Conservation (phyloP, 2,113 vertebrate genomes). For the Herpailurus yagouaroundi region DNA sequence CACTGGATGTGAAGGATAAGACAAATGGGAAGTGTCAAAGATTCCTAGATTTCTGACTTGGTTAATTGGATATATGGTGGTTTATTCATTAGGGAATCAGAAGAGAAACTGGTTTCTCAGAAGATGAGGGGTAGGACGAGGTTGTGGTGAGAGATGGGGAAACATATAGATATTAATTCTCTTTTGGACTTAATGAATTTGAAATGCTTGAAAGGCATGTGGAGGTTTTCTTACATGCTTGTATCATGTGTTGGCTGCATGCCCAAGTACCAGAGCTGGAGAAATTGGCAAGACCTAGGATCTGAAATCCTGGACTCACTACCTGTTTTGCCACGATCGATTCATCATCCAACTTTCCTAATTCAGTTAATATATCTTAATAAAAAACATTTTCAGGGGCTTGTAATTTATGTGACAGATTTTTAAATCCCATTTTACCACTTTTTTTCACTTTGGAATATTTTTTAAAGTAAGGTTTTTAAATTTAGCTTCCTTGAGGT, state of each 20-base stretch:
- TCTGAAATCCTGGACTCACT: background rate
- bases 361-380: background rate
- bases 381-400: background rate
- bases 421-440: background rate
- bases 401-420: background rate
- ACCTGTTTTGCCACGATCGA: background rate
- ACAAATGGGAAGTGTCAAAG: background rate
- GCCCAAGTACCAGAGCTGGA: background rate
- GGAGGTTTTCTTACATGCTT: background rate
- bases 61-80: background rate
- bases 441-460: background rate
- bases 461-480: slow-evolving; percentile 1
- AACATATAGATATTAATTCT: background rate
- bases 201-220: background rate
- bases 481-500: background rate
- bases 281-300: background rate
- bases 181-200: background rate
- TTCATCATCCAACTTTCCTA: background rate
- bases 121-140: background rate
- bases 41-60: background rate
- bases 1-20: background rate
- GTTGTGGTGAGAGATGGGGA: background rate
- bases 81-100: background rate
- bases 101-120: background rate
- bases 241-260: background rate